phyloP scores from a whole-genome alignment of 2,113 vertebrate genomes.

The Pardalotus punctatus region DNA sequence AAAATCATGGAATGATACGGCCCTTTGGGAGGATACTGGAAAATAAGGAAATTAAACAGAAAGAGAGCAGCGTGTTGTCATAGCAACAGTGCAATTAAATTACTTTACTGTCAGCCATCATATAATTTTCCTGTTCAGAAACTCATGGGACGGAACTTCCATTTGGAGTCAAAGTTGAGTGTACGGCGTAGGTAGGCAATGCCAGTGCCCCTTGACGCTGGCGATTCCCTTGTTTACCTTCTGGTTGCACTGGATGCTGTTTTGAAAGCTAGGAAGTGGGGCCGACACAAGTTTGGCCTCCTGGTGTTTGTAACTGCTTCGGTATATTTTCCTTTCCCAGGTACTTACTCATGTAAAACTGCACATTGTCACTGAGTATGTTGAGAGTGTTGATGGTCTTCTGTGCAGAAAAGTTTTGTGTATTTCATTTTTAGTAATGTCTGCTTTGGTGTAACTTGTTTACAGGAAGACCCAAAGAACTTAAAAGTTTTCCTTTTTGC shows the following conservation, averaged over 20 bases:
- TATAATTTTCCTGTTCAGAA: conserved; percentile 85
- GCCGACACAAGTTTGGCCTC: background rate
- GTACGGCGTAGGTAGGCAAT: background rate
- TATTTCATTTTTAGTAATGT: background rate
- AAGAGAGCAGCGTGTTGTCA: conserved; percentile 87
- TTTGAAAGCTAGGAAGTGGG: background rate
- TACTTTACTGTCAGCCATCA: conserved; percentile 89
- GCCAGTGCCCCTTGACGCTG: background rate
- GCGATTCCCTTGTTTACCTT: background rate
- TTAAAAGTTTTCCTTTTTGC: background rate
- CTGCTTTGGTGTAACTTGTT: background rate
- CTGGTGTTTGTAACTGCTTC: background rate
- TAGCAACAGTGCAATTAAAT: conserved; percentile 89
- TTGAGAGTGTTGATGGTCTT: background rate
- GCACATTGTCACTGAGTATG: background rate
- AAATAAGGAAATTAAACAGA: conserved; percentile 88
- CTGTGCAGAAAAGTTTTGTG: background rate
- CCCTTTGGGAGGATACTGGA: conserved; percentile 78
- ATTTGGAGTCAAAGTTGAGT: conserved; percentile 74
- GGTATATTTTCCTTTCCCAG: background rate
- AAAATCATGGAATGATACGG: background rate
- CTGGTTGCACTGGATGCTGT: background rate
- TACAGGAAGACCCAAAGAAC: background rate
- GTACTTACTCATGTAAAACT: background rate
- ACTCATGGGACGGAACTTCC: conserved; percentile 80